These are phyloP conservation scores for Corynorhinus townsendii DNA, from an alignment of 2,113 vertebrate genomes.

Conservation along the genomic window DNA sequence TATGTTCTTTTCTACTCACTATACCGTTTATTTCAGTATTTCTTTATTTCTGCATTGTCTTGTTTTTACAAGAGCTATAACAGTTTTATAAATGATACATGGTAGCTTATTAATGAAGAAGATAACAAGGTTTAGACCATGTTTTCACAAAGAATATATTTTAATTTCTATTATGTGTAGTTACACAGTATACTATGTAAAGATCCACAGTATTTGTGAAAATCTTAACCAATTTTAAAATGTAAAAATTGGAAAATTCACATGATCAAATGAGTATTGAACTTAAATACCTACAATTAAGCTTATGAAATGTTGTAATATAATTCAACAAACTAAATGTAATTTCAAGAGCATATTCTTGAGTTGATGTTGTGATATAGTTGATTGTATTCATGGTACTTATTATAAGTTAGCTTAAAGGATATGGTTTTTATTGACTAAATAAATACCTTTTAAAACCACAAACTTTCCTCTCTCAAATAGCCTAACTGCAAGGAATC, in stretches of 20 bases:
- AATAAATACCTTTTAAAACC: not conserved
- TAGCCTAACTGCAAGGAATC: not conserved
- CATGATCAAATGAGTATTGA: not conserved
- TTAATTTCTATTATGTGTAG: not conserved
- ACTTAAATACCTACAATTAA: not conserved
- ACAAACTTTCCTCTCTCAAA: not conserved
- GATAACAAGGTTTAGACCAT: not conserved
- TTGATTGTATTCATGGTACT: not conserved
- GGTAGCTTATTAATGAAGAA: not conserved
- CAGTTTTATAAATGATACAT: not conserved
- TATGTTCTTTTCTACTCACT: not conserved
- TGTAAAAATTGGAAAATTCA: not conserved
- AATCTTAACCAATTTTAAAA: not conserved
- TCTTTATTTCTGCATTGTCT: not conserved
- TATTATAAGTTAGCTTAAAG: not conserved
- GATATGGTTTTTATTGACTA: not conserved
- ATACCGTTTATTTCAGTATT: not conserved
- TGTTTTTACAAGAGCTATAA: not conserved
- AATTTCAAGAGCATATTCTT: not conserved
- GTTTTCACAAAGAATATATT: not conserved
- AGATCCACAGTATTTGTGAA: not conserved
- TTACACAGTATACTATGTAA: not conserved
- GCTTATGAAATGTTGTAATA: not conserved
- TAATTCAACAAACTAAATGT: not conserved
- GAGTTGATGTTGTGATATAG: not conserved